Evolutionary conservation across 2,797 vertebrate species (phyloP).

Genomic region (Gymnocypris eckloni): DNA sequence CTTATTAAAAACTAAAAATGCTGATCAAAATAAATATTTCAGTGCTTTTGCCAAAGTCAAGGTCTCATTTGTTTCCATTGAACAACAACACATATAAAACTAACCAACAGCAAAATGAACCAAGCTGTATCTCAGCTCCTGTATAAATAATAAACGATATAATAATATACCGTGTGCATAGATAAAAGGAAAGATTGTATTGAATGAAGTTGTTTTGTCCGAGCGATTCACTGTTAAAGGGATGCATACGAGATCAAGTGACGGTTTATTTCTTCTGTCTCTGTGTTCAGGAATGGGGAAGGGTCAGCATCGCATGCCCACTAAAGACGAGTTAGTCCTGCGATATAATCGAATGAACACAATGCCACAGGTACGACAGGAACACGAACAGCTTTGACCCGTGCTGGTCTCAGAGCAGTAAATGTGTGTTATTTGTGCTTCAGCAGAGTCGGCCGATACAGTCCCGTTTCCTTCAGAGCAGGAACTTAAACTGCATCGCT

Average conservation of each 20-base stretch:
- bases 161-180: too few relatives aligned
- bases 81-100: background rate
- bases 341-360: slow-evolving; percentile 99
- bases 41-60: background rate
- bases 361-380: slow-evolving; percentile 88
- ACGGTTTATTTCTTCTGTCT: slow-evolving; percentile 1
- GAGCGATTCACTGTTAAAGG: background rate
- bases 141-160: background rate
- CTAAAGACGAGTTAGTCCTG: slow-evolving; percentile 97
- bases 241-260: background rate
- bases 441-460: slow-evolving; percentile 94
- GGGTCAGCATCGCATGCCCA: slow-evolving; percentile 99
- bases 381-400: background rate
- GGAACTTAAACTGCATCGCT: slow-evolving; percentile 98
- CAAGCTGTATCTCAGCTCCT: background rate
- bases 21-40: background rate
- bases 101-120: background rate
- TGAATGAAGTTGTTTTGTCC: too few relatives aligned
- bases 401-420: slow-evolving; percentile 15
- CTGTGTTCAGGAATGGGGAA: slow-evolving; percentile 93
- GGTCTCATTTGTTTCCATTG: background rate
- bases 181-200: too few relatives aligned
- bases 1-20: background rate
- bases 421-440: slow-evolving; percentile 33
- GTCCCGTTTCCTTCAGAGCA: slow-evolving; percentile 97